A percentile compares a stretch with the other conserved stretches of the same genome.
phyloP scores from a whole-genome alignment of 2,888 invertebrate genomes.

The Trachelus tabidus region DNA sequence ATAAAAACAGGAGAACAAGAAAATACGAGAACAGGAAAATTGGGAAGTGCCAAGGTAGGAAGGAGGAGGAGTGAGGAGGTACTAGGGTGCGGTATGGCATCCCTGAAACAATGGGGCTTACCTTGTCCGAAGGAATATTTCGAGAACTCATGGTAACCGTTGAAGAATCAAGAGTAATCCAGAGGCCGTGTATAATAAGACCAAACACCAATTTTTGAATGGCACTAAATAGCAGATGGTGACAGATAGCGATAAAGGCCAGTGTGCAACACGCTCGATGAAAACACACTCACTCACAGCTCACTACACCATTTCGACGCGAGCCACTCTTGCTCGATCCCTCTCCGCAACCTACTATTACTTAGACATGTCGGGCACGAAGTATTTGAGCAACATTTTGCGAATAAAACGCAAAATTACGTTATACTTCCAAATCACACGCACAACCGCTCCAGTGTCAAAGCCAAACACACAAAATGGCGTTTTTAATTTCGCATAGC shows the following conservation, averaged over 20 bases:
- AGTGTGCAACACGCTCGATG: constrained; percentile 28
- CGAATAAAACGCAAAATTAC: constrained; percentile 34
- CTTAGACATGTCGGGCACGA: constrained; percentile 58
- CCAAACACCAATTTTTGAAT: constrained; percentile 43
- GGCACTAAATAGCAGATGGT: constrained; percentile 36
- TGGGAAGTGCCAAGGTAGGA: neutral
- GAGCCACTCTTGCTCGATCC: constrained; percentile 15
- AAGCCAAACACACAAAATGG: constrained; percentile 64
- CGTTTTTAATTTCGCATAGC: constrained; percentile 52
- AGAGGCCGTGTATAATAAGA: constrained; percentile 50
- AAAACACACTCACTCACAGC: constrained; percentile 42
- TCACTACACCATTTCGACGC: constrained; percentile 47
- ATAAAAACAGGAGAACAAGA: neutral
- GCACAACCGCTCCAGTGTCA: constrained; percentile 51
- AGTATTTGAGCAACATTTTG: constrained; percentile 58
- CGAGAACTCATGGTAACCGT: constrained; percentile 77
- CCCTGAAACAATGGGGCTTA: constrained; percentile 60
- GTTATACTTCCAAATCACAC: constrained; percentile 21
- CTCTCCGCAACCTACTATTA: constrained; percentile 39
- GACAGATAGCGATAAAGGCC: constrained; percentile 25
- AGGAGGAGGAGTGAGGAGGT: constrained; percentile 5
- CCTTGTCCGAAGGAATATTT: constrained; percentile 88
- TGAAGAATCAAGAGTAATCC: constrained; percentile 44
- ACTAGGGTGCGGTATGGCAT: constrained; percentile 2
- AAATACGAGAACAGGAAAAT: neutral